Evolutionary conservation across 2,888 invertebrate species (phyloP).

Genomic region (Stramonita haemastoma): DNA sequence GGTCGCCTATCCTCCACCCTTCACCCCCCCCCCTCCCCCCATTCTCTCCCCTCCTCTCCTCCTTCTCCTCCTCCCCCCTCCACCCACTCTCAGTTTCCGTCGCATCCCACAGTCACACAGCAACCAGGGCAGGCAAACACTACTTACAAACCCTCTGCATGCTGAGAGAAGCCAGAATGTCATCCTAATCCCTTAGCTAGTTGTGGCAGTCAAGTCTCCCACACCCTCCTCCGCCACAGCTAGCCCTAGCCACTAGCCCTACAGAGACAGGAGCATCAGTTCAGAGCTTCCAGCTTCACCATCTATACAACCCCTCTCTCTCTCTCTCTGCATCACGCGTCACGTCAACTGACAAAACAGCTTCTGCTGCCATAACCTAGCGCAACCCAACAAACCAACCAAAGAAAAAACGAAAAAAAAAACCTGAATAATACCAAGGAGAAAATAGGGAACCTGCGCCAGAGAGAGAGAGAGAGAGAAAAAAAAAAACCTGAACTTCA

Average conservation of each 20-base stretch:
- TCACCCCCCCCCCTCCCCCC: neutral
- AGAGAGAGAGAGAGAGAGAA: neutral
- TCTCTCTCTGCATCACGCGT: no score
- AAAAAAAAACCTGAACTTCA: neutral
- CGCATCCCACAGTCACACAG: no score
- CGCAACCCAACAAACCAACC: neutral
- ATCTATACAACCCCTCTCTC: no score
- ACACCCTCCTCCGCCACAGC: no score
- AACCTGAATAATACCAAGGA: neutral
- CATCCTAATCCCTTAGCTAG: neutral
- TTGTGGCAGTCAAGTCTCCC: no score
- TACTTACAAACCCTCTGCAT: neutral
- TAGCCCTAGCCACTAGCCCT: no score
- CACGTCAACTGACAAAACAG: no score
- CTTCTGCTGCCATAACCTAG: neutral
- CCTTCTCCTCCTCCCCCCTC: neutral
- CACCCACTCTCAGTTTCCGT: no score
- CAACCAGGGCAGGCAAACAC: no score
- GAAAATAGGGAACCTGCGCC: neutral
- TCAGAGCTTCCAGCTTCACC: no score
- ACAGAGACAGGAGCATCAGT: no score
- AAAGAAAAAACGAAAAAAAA: neutral
- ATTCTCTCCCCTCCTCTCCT: neutral
- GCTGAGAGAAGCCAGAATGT: neutral
- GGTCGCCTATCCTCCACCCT: neutral